Evolutionary conservation across 2,888 invertebrate species (phyloP).

Genomic region (Mimas tiliae): DNA sequence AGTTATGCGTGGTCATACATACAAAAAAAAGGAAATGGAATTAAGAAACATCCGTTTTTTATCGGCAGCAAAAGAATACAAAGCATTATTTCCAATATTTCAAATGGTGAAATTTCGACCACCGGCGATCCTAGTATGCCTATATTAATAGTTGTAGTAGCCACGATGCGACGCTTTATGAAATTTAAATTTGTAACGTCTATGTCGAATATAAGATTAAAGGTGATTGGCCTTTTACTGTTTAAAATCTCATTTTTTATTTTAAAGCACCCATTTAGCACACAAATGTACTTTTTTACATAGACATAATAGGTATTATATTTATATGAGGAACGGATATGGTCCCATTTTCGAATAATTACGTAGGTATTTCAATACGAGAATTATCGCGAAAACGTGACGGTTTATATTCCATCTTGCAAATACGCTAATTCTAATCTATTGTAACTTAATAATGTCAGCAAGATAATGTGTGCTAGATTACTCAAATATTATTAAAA

Average conservation of each 20-base stretch:
- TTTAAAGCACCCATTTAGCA: not conserved
- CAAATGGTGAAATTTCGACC: too few species aligned
- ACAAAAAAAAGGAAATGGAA: too few species aligned
- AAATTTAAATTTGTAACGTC: not conserved
- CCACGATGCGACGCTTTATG: not conserved
- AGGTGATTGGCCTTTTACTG: constrained; percentile 9
- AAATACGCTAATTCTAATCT: not conserved
- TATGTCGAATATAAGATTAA: not conserved
- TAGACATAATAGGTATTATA: not conserved
- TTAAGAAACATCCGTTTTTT: too few species aligned
- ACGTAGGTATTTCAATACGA: not conserved
- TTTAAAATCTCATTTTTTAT: not conserved
- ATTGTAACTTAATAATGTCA: constrained; percentile 14
- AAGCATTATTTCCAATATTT: too few species aligned
- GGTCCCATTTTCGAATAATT: not conserved
- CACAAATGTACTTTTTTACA: not conserved
- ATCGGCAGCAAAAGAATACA: too few species aligned
- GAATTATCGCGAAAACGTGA: not conserved
- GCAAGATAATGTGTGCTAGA: constrained; percentile 14
- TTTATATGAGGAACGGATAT: not conserved
- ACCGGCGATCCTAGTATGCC: too few species aligned
- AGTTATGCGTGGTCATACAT: too few species aligned
- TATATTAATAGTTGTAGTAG: too few species aligned
- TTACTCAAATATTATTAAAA: not conserved
- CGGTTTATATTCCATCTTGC: not conserved